Evolutionary conservation across 2,888 invertebrate species (phyloP), one percentile per base, ranked within the genome.

Genomic region (Melanargia galathea): DNA sequence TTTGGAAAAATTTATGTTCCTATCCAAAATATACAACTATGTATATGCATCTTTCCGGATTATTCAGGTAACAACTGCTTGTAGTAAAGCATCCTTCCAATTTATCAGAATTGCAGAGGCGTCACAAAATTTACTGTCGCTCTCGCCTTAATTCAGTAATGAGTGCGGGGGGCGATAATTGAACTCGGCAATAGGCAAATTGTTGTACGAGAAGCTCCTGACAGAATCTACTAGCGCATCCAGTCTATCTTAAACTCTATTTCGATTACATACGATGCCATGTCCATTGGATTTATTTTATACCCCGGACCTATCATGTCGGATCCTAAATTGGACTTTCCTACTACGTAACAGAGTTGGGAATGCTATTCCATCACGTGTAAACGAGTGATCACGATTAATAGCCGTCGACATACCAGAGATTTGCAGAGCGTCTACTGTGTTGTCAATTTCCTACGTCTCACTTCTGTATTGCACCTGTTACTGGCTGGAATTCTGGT

Each of bases 151-250:
- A 91, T 89, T 83, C 90, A 83, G 87, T 89, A 90, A 90, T 88
- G 82, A 87, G 87, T 83, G 89, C 88, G 85, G 90, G 87, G 91
- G 90, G 91, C 88, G 89, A 90, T 90, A 90, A 91, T 90, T 90
- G 87, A 83, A 83, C 82, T 80, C 87, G 77, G 82, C 89, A 90
- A 91, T 90, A 89, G 87, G 90, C 87, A 90, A 90, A 90, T 90
- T 90, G 91, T 82, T 80, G 80, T 78, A 76, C 81, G 75, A 75
- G 82, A 78, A 83, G 80, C 77, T 82, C 78, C 78, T 74, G 79
- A 77, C 77, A 75, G 76, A 75, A 77, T 76, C 78, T 75, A 78
- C 72, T 70, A 63, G 46, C 63, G 48, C 49, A 57, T 48, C 64
- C 66, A 70, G 64, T 48, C 68, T 59, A 83, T 71, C 77, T 71